Conservation (phyloP, 2,888 invertebrate species). For the Aspidiotus destructor region DNA sequence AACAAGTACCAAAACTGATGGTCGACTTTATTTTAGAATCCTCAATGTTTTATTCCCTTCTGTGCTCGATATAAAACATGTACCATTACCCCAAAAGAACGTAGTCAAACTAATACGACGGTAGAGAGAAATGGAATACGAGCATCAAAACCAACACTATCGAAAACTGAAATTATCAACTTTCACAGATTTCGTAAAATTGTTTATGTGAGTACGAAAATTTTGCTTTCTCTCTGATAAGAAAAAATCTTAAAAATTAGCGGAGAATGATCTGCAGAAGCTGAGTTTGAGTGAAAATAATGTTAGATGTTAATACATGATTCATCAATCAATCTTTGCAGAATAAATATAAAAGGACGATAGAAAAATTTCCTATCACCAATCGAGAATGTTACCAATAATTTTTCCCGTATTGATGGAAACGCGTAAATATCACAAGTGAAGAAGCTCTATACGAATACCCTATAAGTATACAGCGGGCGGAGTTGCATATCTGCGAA, state of each 20-base stretch:
- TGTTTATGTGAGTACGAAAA: constrained; percentile 21
- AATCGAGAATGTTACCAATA: constrained; percentile 20
- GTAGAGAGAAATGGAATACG: constrained; percentile 5
- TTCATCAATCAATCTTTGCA: not conserved
- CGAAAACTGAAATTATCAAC: constrained; percentile 25
- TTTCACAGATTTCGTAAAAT: constrained; percentile 25
- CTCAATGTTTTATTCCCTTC: constrained; percentile 96
- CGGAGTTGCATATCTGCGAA: too few relatives aligned
- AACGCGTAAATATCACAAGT: too few relatives aligned
- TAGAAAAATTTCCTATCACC: constrained; percentile 21
- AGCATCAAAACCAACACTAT: constrained; percentile 15
- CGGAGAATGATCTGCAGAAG: too few relatives aligned
- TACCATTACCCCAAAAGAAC: constrained; percentile 14
- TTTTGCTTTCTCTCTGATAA: not conserved
- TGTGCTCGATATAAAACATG: constrained; percentile 51
- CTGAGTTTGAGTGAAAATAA: too few relatives aligned
- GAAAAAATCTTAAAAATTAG: too few relatives aligned
- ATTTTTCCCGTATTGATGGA: not conserved
- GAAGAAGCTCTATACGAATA: too few relatives aligned
- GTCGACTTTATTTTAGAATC: constrained; percentile 54
- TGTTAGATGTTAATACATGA: too few relatives aligned
- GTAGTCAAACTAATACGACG: constrained; percentile 12
- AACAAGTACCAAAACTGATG: not conserved
- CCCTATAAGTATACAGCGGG: too few relatives aligned
- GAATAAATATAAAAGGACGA: constrained; percentile 20